Conservation (phyloP, 1,140 invertebrate species). For the Listronotus bonariensis region DNA sequence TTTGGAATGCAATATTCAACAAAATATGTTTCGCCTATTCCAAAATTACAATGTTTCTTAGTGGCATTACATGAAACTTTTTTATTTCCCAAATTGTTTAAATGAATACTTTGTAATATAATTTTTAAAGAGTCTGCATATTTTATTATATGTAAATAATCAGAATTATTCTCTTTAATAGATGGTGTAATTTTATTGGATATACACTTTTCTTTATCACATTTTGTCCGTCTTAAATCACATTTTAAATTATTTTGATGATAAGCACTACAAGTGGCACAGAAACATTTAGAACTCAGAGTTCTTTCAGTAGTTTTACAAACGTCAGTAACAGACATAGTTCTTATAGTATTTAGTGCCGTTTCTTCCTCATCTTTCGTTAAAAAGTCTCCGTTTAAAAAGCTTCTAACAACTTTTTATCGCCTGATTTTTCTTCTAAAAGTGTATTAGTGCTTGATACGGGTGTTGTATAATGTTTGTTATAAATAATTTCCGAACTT, state of each 20-base stretch:
- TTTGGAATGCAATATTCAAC: conserved; percentile 51
- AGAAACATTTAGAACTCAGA: conserved; percentile 30
- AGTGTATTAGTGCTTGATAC: conserved; percentile 21
- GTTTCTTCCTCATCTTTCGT: conserved; percentile 46
- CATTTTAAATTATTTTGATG: conserved; percentile 41
- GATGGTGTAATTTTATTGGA: too few relatives aligned
- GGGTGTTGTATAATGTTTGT: conserved; percentile 29
- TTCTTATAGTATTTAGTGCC: conserved; percentile 51
- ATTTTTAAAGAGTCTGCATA: conserved; percentile 50
- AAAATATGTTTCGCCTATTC: conserved; percentile 48
- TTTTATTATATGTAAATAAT: conserved; percentile 39
- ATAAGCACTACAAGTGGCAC: conserved; percentile 42
- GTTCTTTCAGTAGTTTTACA: conserved; percentile 41
- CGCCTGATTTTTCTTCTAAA: not conserved
- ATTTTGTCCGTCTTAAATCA: conserved; percentile 36
- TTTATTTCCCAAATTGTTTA: conserved; percentile 47
- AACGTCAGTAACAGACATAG: conserved; percentile 48
- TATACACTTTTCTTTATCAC: not conserved
- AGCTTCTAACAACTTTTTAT: conserved; percentile 37
- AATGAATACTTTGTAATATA: conserved; percentile 43
- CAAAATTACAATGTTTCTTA: conserved; percentile 30
- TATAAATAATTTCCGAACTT: conserved; percentile 40
- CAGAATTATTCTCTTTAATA: not conserved
- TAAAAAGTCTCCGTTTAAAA: conserved; percentile 50
- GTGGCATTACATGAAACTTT: conserved; percentile 35